Conservation (phyloP, 1,140 invertebrate species). For the Sesamia nonagrioides region DNA sequence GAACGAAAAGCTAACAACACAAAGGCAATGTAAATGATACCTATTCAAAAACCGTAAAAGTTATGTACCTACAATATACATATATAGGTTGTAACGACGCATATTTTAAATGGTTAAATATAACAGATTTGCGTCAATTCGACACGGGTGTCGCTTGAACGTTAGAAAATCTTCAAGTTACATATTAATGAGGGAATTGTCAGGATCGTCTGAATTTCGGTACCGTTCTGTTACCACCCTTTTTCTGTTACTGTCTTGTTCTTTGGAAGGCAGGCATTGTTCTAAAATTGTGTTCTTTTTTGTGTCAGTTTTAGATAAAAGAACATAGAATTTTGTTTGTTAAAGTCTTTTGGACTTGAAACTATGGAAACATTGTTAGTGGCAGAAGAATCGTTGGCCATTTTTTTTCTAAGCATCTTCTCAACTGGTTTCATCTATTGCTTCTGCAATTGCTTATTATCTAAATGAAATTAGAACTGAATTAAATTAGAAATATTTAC, state of each 20-base stretch:
- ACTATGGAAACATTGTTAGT: too few species aligned
- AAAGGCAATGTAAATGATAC: slow-evolving; percentile 61
- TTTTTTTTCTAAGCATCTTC: neutral
- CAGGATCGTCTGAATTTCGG: slow-evolving; percentile 38
- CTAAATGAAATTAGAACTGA: too few species aligned
- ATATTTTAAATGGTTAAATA: slow-evolving; percentile 65
- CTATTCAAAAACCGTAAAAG: slow-evolving; percentile 65
- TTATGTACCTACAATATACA: too few species aligned
- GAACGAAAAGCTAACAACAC: slow-evolving; percentile 47
- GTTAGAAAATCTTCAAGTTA: slow-evolving; percentile 44
- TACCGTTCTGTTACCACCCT: slow-evolving; percentile 43
- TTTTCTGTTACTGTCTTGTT: neutral
- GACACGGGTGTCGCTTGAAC: slow-evolving; percentile 62
- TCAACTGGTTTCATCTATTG: neutral
- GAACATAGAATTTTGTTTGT: neutral
- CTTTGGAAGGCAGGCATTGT: neutral
- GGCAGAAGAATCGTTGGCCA: too few species aligned
- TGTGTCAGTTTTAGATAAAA: neutral
- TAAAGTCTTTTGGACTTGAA: neutral
- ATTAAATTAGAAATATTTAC: too few species aligned
- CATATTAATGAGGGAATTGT: slow-evolving; percentile 46
- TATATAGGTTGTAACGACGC: slow-evolving; percentile 54
- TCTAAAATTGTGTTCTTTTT: slow-evolving; percentile 11
- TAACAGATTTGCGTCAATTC: slow-evolving; percentile 73
- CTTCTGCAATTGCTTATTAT: too few species aligned